Conservation (phyloP, 1,140 invertebrate genomes). For the Drosophila kepulauana region DNA sequence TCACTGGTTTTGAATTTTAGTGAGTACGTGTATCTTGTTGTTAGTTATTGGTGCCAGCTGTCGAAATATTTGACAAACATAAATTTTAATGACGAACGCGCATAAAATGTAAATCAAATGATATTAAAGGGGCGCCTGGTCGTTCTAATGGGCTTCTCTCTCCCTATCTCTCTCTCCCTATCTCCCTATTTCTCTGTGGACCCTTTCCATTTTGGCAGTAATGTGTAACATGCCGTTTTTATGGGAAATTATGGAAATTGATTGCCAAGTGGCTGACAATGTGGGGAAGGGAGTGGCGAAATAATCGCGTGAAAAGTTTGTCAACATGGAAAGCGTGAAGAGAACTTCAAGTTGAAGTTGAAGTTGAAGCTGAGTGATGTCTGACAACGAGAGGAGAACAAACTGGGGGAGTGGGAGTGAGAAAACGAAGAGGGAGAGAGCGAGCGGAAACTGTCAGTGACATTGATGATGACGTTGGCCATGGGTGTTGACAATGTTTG, state of each 20-base stretch:
- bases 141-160: conserved; percentile 55
- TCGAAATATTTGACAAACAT: conserved; percentile 56
- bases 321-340: conserved; percentile 47
- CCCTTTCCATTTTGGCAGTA: conserved; percentile 10
- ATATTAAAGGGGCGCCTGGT: conserved; percentile 67
- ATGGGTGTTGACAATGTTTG: conserved; percentile 78
- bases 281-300: conserved; percentile 9
- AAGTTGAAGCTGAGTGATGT: conserved; percentile 68
- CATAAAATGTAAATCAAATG: conserved; percentile 77
- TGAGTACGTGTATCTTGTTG: conserved; percentile 1
- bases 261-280: conserved; percentile 56
- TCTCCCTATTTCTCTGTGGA: not conserved
- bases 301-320: conserved; percentile 66
- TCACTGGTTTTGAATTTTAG: not conserved
- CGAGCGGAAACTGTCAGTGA: conserved; percentile 45
- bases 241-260: conserved; percentile 81
- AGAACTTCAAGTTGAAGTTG: conserved; percentile 66
- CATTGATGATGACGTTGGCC: conserved; percentile 79
- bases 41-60: conserved; percentile 53
- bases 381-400: conserved; percentile 14
- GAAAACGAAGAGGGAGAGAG: not conserved
- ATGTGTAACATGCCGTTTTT: conserved; percentile 72
- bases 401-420: not conserved
- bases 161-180: not conserved
- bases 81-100: conserved; percentile 77